A percentile compares a stretch with the other conserved stretches of the same genome.
Evolutionary conservation across 2,113 vertebrate genomes (phyloP).

Genomic region (Tupaia tana): DNA sequence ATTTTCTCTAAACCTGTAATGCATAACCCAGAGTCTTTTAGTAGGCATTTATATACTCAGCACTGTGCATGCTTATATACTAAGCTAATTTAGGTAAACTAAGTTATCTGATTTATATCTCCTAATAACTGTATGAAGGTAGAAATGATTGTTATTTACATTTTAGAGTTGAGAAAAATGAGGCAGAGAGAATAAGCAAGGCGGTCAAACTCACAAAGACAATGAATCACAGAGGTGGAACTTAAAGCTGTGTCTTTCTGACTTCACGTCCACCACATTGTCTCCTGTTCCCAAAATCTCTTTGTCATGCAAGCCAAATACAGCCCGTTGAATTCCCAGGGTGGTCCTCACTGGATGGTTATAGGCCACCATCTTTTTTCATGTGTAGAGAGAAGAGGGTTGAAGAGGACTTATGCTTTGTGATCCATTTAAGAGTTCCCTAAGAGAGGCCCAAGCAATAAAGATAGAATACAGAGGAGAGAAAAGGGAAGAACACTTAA

Average conservation of each 20-base stretch:
- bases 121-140: neutral
- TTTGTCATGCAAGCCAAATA: neutral
- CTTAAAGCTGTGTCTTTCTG: neutral
- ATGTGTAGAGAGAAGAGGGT: neutral
- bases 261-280: neutral
- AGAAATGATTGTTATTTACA: neutral
- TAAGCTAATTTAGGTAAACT: neutral
- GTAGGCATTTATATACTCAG: neutral
- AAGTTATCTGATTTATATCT: neutral
- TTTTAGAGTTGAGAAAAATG: slow-evolving; percentile 1
- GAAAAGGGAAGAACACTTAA: neutral
- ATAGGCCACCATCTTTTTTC: neutral
- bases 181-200: neutral
- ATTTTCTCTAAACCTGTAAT: slow-evolving; percentile 21
- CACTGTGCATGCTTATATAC: neutral
- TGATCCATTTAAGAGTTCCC: neutral
- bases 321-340: neutral
- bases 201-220: neutral
- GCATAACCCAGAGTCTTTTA: neutral
- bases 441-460: neutral
- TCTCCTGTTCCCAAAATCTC: neutral
- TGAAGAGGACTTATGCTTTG: neutral
- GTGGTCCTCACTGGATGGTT: neutral
- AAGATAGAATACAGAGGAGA: neutral
- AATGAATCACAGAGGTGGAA: neutral